Conservation (phyloP, 1,140 invertebrate species). For the Apocrypta bakeri region DNA sequence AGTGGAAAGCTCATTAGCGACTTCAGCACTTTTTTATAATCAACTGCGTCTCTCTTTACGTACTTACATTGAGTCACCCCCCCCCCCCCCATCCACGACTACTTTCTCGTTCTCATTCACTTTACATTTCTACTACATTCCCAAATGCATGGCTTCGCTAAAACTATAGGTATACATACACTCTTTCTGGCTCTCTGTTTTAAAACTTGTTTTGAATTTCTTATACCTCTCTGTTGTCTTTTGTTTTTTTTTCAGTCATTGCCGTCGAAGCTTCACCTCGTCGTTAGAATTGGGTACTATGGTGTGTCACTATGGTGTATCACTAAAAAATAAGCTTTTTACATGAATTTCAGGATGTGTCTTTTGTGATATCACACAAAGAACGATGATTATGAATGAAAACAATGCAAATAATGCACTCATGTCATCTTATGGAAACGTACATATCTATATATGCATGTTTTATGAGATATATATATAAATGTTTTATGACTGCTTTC, state of each 20-base stretch:
- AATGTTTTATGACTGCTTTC: no score
- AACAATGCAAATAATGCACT: neutral
- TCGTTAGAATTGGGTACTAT: neutral
- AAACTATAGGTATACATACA: conserved; percentile 16
- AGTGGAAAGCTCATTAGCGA: conserved; percentile 48
- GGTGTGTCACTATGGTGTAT: neutral
- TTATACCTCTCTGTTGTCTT: conserved; percentile 23
- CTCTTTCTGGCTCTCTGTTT: conserved; percentile 17
- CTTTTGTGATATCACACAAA: neutral
- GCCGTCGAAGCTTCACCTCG: neutral
- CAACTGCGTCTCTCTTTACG: conserved; percentile 38
- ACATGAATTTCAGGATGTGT: neutral
- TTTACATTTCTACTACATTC: conserved; percentile 36
- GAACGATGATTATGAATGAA: neutral
- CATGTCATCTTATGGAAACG: neutral
- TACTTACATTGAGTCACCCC: conserved; percentile 41
- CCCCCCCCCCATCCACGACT: no score
- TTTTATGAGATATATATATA: no score
- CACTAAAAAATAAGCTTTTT: neutral
- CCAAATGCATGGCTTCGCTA: conserved; percentile 45
- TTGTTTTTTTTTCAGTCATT: conserved; percentile 12
- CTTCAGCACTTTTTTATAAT: conserved; percentile 53
- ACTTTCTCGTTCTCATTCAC: conserved; percentile 32
- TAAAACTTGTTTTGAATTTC: conserved; percentile 18
- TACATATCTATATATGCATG: no score